A percentile compares a stretch with the other conserved stretches of the same genome.
Conservation (phyloP, 2,113 vertebrate genomes). For the Ptilorrhoa leucosticta region DNA sequence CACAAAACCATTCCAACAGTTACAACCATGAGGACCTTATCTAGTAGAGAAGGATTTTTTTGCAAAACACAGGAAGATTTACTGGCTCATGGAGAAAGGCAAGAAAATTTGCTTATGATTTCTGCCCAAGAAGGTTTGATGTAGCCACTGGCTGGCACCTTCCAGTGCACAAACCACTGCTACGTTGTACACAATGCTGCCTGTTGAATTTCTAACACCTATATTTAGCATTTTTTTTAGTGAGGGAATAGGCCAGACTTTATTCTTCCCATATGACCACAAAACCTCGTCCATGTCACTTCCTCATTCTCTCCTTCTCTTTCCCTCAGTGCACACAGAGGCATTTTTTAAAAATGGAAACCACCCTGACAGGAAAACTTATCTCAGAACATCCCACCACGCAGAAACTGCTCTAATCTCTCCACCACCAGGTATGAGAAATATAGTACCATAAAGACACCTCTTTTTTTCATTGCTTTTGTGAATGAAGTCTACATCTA, state of each 20-base stretch:
- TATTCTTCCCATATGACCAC: background rate
- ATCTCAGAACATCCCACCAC: background rate
- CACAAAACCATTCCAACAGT: background rate
- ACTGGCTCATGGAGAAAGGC: background rate
- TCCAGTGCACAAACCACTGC: background rate
- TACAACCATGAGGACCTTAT: background rate
- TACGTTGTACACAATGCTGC: rapidly evolving
- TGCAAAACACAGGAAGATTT: background rate
- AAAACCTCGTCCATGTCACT: background rate
- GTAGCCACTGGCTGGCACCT: background rate
- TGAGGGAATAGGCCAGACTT: background rate
- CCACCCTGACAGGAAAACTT: background rate
- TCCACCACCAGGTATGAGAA: background rate
- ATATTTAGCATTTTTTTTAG: background rate
- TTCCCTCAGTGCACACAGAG: background rate
- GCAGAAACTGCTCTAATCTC: slow-evolving; percentile 1
- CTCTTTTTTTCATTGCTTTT: background rate
- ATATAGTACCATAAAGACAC: background rate
- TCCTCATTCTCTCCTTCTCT: background rate
- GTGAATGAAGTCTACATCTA: background rate
- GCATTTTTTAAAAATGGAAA: background rate
- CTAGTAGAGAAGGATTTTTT: background rate
- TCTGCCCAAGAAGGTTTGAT: background rate
- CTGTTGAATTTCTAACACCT: background rate
- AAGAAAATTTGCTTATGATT: background rate